A percentile compares a stretch with the other conserved stretches of the same genome.
These are phyloP conservation scores for Aphrophora alni DNA, from an alignment of 2,888 invertebrate genomes.

Conservation along the genomic window DNA sequence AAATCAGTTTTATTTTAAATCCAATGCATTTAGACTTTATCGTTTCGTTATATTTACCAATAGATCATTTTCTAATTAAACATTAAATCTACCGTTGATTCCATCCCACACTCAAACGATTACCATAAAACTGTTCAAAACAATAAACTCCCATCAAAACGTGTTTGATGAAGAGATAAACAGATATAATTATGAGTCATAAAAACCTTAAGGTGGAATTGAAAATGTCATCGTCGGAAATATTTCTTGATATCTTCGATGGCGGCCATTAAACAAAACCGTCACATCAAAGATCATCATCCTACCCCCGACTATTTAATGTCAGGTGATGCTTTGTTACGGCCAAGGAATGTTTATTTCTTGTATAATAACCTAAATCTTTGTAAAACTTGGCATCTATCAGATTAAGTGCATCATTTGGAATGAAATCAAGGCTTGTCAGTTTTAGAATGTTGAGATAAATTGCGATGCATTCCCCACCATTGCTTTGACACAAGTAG, in stretches of 20 bases:
- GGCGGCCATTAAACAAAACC: neutral
- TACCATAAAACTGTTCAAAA: neutral
- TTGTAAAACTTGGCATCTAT: neutral
- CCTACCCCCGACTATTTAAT: neutral
- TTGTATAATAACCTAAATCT: constrained; percentile 2
- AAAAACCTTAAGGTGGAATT: neutral
- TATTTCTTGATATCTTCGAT: neutral
- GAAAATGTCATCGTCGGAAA: neutral
- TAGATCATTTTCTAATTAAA: too few relatives aligned
- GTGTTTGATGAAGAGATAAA: neutral
- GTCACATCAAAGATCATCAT: neutral
- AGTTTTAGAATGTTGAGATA: neutral
- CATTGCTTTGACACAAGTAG: neutral
- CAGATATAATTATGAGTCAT: neutral
- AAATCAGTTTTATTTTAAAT: too few relatives aligned
- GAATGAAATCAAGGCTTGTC: constrained; percentile 6
- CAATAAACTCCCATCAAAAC: neutral
- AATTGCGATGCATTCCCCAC: neutral
- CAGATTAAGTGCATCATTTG: neutral
- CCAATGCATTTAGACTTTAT: too few relatives aligned
- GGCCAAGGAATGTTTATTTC: neutral
- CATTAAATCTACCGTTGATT: neutral
- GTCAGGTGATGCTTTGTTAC: neutral
- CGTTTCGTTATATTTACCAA: too few relatives aligned
- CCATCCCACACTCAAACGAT: neutral